Conservation (phyloP, 2,797 vertebrate genomes). For the Catamblyrhynchus diadema region DNA sequence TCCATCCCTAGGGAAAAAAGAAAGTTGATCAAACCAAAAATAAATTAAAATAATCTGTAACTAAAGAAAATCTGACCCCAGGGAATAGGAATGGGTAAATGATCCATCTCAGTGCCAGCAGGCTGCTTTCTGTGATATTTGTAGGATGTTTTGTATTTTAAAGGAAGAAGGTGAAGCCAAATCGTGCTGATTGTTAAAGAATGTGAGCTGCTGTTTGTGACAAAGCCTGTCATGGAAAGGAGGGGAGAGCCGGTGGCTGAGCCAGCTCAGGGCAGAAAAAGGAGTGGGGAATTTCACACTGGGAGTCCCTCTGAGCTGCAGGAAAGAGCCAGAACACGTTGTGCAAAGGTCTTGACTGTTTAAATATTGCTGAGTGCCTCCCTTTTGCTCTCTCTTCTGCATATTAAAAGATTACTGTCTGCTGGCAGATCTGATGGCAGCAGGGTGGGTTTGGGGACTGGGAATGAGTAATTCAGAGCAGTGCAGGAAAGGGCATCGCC, state of each 20-base stretch:
- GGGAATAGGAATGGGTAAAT: neutral
- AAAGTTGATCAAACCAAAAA: neutral
- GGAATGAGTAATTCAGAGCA: rapidly evolving
- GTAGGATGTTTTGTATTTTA: neutral
- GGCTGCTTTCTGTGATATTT: neutral
- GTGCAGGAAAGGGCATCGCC: rapidly evolving
- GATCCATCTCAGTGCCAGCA: neutral
- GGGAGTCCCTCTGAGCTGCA: neutral
- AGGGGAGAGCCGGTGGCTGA: too few species aligned
- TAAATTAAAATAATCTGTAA: neutral
- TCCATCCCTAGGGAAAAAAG: neutral
- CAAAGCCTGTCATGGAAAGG: neutral
- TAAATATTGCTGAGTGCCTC: neutral
- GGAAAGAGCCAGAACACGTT: neutral
- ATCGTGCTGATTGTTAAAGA: neutral
- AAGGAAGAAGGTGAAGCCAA: neutral
- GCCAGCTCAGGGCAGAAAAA: neutral
- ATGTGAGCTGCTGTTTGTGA: neutral
- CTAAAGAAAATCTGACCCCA: neutral
- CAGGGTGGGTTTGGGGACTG: neutral
- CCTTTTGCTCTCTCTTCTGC: neutral
- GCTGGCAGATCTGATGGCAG: neutral
- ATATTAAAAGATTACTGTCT: rapidly evolving
- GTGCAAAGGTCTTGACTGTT: neutral
- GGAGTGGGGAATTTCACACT: neutral